Evolutionary conservation across 2,113 vertebrate genomes (phyloP).

Genomic region (Elaphurus davidianus): DNA sequence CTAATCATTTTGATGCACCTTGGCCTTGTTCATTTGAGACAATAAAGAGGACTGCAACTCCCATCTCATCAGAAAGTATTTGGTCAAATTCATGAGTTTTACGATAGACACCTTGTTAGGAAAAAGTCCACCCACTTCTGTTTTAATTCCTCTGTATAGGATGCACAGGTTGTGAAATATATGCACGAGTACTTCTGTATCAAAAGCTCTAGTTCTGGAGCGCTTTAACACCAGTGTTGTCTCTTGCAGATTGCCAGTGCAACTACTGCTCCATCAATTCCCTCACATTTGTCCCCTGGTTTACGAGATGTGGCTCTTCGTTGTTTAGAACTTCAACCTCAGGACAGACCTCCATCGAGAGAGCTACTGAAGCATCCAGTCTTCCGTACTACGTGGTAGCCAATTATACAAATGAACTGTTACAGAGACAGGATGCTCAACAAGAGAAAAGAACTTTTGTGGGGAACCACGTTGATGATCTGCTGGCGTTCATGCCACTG

Average conservation of each 20-base stretch:
- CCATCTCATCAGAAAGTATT: background rate
- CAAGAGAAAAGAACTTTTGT: constrained; percentile 53
- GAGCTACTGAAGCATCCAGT: constrained; percentile 93
- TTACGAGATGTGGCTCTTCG: constrained; percentile 91
- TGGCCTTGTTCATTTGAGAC: background rate
- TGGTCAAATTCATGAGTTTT: background rate
- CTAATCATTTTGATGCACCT: background rate
- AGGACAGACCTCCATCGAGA: constrained; percentile 89
- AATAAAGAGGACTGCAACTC: background rate
- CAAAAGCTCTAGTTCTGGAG: background rate
- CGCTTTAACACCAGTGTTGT: background rate
- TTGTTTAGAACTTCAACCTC: constrained; percentile 92
- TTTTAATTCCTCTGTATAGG: background rate
- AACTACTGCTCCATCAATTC: constrained; percentile 90
- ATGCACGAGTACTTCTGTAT: background rate
- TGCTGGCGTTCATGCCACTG: constrained; percentile 66
- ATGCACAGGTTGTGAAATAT: background rate
- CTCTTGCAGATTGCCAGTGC: constrained; percentile 89
- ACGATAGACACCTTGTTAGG: background rate
- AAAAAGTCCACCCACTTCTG: background rate
- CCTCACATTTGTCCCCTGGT: constrained; percentile 88
- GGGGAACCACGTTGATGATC: constrained; percentile 63
- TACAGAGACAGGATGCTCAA: constrained; percentile 75
- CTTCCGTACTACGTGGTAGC: constrained; percentile 90
- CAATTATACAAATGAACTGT: constrained; percentile 17